These are phyloP conservation scores for Acrossocheilus wenchowensis DNA, from an alignment of 2,797 vertebrate species.

Conservation along the genomic window DNA sequence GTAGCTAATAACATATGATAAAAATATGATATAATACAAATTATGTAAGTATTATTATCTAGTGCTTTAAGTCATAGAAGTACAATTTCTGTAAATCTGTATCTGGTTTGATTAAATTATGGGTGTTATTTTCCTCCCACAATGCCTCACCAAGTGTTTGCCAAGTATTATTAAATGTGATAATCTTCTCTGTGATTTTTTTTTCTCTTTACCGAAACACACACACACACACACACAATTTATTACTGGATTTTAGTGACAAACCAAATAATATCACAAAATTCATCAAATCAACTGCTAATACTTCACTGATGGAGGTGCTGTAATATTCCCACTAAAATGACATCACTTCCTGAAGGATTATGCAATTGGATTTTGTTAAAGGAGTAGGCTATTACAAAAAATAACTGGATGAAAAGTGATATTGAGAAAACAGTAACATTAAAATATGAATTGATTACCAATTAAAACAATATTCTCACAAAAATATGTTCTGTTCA, in stretches of 20 bases:
- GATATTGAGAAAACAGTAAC: neutral
- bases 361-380: constrained; percentile 4
- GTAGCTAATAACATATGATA: neutral
- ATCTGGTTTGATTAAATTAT: constrained; percentile 26
- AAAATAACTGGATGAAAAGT: neutral
- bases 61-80: neutral
- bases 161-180: neutral
- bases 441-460: neutral
- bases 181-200: neutral
- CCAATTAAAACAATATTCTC: neutral
- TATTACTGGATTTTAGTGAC: neutral
- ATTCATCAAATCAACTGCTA: neutral
- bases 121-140: constrained; percentile 28
- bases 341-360: neutral
- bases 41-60: neutral
- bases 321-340: neutral
- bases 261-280: neutral
- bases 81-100: neutral
- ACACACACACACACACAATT: neutral
- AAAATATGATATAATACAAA: neutral
- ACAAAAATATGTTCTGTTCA: neutral
- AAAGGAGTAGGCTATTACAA: neutral
- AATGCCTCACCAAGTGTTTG: constrained; percentile 20
- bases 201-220: neutral
- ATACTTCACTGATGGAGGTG: neutral